phyloP scores from a whole-genome alignment of 2,797 vertebrate genomes.

The Parauchenoglanis ngamensis region DNA sequence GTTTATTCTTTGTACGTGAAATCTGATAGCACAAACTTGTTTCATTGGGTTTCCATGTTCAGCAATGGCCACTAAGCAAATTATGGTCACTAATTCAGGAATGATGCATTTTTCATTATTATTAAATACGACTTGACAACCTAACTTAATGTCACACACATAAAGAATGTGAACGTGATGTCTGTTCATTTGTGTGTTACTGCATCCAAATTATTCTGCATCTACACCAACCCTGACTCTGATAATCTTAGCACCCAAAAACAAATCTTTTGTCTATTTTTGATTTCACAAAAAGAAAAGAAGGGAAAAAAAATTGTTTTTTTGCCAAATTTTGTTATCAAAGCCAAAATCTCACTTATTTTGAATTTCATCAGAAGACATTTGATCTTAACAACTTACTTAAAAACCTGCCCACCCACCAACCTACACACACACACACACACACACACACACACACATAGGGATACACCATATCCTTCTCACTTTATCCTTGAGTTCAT shows the following conservation, averaged over 20 bases:
- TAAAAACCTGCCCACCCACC: neutral
- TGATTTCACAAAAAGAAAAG: neutral
- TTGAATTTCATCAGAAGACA: neutral
- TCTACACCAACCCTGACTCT: neutral
- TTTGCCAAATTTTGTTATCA: neutral
- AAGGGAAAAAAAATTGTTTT: neutral
- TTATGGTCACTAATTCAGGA: neutral
- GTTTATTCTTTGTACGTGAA: neutral
- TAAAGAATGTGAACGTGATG: neutral
- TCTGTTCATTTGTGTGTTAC: neutral
- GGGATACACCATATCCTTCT: slow-evolving; percentile 34
- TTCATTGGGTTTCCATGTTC: neutral
- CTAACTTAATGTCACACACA: neutral
- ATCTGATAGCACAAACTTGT: neutral
- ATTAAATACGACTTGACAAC: neutral
- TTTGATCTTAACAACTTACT: neutral
- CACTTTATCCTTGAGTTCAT: slow-evolving; percentile 52
- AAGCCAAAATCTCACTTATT: neutral
- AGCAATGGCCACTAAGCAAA: too few species aligned
- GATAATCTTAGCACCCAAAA: neutral
- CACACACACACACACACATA: slow-evolving; percentile 29
- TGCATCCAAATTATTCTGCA: neutral
- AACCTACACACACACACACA: neutral
- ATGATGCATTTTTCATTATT: neutral
- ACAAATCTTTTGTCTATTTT: neutral